Evolutionary conservation across 2,797 vertebrate species (phyloP), one percentile per base, ranked within the genome.

Genomic region (Acrossocheilus fasciatus): DNA sequence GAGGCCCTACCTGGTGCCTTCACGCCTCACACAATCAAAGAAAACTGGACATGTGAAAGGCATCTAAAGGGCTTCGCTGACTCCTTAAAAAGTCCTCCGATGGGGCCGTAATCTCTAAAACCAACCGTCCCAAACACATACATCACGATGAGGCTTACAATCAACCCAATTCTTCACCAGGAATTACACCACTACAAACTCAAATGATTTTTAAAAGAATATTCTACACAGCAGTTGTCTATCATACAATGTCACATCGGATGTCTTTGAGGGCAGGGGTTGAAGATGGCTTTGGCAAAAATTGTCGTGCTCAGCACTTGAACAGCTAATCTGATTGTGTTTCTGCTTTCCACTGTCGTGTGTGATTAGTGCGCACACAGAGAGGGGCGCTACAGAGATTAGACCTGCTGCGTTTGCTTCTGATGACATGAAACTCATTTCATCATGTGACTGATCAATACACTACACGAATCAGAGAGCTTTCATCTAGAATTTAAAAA

Each of bases 241-340:
- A 85, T 69, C 17, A 54, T 34, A 43, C 62, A 69, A 84, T 3
- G 66, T 79, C 75, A 73, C 69, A 74, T 17, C 52, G 70, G 34
- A 86, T 1, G 59, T 43, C 20, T 79, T 79, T 52, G 43, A 86
- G 73, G 73, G 82, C 81, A 87, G 85, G 70, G 77, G 72, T 87
- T 75, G 75, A 54, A 23, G 41, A 57, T 47, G 80, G 87, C 82
- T 89, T 89, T 86, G 62, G 17, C 1, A 75, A 89, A 90, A 92
- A 91, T 92, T 90, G 87, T 88, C 83, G 86, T 79, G 62, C 75
- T 95, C 93, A 93, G 94, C 94, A 79, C 94, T 95, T 96, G 94
- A 92, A 92, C 74, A 4, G 90, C 77, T 97, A 96, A 98, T 97
- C 96, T 93, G 91, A 95, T 96, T 92, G 88, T 77, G 92, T 91